phyloP scores from a whole-genome alignment of 2,113 vertebrate genomes.

The Boulengeromyrus knoepffleri region DNA sequence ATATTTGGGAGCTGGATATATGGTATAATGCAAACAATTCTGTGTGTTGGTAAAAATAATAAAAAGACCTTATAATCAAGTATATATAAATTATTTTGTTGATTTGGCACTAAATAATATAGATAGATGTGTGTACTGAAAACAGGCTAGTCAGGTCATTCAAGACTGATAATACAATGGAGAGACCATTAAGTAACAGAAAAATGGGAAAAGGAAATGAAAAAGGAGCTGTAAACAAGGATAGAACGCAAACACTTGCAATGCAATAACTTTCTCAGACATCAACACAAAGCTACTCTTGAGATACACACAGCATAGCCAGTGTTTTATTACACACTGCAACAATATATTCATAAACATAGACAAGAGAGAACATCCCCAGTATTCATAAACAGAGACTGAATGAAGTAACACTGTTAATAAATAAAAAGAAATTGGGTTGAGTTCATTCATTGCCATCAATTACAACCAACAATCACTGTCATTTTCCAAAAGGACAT shows the following conservation, averaged over 20 bases:
- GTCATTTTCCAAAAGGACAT: background rate
- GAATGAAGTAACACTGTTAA: background rate
- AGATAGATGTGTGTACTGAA: background rate
- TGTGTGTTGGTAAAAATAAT: background rate
- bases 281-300: background rate
- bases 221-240: background rate
- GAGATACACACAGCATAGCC: background rate
- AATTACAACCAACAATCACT: background rate
- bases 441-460: background rate
- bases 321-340: too few species aligned
- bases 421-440: background rate
- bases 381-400: background rate
- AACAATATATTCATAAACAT: background rate
- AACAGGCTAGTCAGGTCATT: background rate
- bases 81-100: background rate
- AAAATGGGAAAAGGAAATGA: background rate
- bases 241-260: too few species aligned
- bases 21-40: background rate
- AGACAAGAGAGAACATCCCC: background rate
- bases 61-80: background rate
- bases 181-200: background rate
- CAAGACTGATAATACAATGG: background rate
- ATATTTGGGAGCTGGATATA: background rate
- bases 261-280: background rate
- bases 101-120: background rate